Evolutionary conservation across 2,113 vertebrate genomes (phyloP).

Genomic region (Okapia johnstoni): DNA sequence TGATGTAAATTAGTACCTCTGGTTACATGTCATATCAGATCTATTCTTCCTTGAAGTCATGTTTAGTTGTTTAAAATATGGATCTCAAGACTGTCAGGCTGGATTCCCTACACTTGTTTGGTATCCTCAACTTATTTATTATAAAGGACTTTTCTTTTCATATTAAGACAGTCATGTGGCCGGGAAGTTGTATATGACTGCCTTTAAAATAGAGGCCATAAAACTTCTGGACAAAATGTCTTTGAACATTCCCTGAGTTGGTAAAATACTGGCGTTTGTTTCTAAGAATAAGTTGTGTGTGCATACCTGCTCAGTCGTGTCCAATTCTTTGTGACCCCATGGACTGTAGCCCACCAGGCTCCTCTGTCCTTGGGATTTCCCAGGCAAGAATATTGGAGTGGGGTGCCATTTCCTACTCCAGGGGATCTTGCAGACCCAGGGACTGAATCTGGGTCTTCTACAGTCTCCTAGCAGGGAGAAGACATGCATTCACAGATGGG

Average conservation of each 20-base stretch:
- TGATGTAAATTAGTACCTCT: background rate
- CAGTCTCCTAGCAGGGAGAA: slow-evolving; percentile 71
- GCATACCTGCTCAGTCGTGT: background rate
- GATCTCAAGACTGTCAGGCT: background rate
- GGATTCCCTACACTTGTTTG: background rate
- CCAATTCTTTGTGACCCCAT: background rate
- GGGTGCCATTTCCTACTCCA: background rate
- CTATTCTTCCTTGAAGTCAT: background rate
- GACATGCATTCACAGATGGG: background rate
- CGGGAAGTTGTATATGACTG: background rate
- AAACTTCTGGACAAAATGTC: background rate
- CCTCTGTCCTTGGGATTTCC: background rate
- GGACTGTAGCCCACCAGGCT: background rate
- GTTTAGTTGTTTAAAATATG: background rate
- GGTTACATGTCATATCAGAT: background rate
- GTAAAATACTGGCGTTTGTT: background rate
- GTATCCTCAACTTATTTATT: background rate
- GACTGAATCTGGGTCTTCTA: background rate
- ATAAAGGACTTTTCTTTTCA: background rate
- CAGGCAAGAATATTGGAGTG: background rate
- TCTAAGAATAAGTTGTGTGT: background rate
- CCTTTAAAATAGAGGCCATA: background rate
- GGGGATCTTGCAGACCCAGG: background rate
- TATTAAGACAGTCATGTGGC: background rate
- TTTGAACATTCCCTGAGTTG: background rate